Evolutionary conservation across 2,113 vertebrate species (phyloP).

Genomic region (Chlorodrepanis virens): DNA sequence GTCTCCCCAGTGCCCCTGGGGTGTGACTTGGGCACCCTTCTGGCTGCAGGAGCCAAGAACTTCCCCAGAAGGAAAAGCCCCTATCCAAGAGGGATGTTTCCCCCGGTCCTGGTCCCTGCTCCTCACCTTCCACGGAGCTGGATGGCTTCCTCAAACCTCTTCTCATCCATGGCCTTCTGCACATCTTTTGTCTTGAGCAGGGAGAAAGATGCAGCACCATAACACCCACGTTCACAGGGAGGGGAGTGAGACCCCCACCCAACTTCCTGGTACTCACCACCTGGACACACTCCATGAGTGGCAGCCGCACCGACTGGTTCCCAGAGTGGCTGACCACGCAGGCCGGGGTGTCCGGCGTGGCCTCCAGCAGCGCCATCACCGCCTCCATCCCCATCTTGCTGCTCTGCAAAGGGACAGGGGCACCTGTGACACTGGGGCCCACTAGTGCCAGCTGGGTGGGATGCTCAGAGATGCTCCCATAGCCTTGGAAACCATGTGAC

Average conservation of each 20-base stretch:
- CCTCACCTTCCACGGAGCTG: conserved; percentile 89
- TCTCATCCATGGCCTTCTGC: conserved; percentile 92
- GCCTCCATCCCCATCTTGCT: conserved; percentile 94
- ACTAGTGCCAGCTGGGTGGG: fast-evolving
- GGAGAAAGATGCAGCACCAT: not conserved
- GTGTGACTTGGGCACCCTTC: not conserved
- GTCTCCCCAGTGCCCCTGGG: not conserved
- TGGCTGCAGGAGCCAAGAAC: not conserved
- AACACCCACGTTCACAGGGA: fast-evolving
- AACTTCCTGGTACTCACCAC: conserved; percentile 75
- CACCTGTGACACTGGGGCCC: not conserved
- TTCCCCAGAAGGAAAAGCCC: not conserved
- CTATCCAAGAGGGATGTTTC: not conserved
- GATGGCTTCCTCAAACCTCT: conserved; percentile 88
- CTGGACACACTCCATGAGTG: conserved; percentile 93
- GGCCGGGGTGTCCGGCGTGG: conserved; percentile 84
- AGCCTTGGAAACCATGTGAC: fast-evolving
- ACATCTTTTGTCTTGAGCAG: conserved; percentile 82
- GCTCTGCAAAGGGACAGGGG: conserved; percentile 75
- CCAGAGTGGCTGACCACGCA: conserved; percentile 92
- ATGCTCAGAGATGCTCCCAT: not conserved
- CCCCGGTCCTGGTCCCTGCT: fast-evolving
- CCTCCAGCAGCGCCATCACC: conserved; percentile 88
- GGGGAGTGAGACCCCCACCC: not conserved
- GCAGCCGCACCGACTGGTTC: conserved; percentile 88